Percentiles rank a stretch among this genome's conserved stretches.
These are phyloP conservation scores for Passerina amoena DNA, from an alignment of 2,113 vertebrate genomes.

Conservation along the genomic window DNA sequence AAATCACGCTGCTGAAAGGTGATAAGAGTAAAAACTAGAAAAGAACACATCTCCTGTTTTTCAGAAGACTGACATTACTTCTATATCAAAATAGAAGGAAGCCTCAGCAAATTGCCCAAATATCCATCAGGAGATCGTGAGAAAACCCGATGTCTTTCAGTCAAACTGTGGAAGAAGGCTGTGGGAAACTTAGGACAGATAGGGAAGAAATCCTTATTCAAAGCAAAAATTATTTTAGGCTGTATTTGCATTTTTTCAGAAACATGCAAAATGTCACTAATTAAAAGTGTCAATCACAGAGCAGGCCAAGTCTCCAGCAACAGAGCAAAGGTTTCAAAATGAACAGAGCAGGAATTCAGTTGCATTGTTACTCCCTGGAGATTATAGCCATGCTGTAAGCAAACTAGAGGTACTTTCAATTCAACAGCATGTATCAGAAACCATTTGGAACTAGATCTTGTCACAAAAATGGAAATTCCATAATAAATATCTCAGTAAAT, in stretches of 20 bases:
- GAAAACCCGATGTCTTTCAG: neutral
- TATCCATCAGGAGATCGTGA: neutral
- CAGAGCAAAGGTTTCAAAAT: neutral
- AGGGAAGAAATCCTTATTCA: neutral
- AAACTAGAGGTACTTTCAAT: neutral
- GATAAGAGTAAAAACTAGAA: neutral
- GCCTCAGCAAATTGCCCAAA: neutral
- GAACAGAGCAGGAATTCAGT: neutral
- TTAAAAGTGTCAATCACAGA: neutral
- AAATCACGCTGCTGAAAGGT: neutral
- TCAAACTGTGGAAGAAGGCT: neutral
- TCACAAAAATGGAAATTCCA: neutral
- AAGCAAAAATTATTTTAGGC: neutral
- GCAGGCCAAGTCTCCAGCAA: neutral
- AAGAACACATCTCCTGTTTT: neutral
- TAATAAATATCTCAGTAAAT: neutral
- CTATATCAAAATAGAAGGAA: neutral
- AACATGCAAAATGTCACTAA: neutral
- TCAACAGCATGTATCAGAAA: neutral
- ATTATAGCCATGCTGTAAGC: neutral
- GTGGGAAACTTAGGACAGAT: neutral
- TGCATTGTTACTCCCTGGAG: neutral
- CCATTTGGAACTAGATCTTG: neutral
- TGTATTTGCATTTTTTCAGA: neutral
- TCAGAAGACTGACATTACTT: neutral